Evolutionary conservation across 2,797 vertebrate species (phyloP).

Genomic region (Protonibea diacanthus): DNA sequence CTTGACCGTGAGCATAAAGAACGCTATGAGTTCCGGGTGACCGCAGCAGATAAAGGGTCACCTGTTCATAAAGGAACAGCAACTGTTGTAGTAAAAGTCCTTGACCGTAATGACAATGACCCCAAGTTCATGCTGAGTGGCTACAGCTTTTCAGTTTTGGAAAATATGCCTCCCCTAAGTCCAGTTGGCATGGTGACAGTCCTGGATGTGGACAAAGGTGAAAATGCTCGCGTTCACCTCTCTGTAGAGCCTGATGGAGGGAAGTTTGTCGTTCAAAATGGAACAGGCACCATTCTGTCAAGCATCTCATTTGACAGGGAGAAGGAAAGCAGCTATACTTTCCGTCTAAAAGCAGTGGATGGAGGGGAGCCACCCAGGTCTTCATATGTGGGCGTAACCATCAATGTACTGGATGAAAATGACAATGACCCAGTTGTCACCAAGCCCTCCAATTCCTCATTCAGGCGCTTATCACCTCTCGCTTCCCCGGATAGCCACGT

Average conservation of each 20-base stretch:
- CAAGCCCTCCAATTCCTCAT: conserved; percentile 96
- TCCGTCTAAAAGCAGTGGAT: conserved; percentile 96
- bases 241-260: conserved; percentile 96
- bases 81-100: conserved; percentile 93
- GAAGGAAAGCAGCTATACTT: conserved; percentile 98
- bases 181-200: conserved; percentile 99
- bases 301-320: conserved; percentile 98
- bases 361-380: conserved; percentile 94
- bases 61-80: conserved; percentile 96
- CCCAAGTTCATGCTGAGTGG: conserved; percentile 99
- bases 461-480: conserved; percentile 91
- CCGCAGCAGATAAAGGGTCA: conserved; percentile 94
- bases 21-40: conserved; percentile 94
- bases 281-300: conserved; percentile 97
- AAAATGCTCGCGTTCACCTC: conserved; percentile 93
- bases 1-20: conserved; percentile 96
- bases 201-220: conserved; percentile 95
- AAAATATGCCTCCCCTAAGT: conserved; percentile 98
- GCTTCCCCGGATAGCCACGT: conserved; percentile 94
- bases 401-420: conserved; percentile 98
- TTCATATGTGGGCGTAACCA: conserved; percentile 96
- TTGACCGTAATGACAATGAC: conserved; percentile 98
- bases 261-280: conserved; percentile 98
- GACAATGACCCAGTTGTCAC: conserved; percentile 98
- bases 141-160: conserved; percentile 98